Evolutionary conservation across 2,888 invertebrate genomes (phyloP).

Genomic region (Octodonta nipae): DNA sequence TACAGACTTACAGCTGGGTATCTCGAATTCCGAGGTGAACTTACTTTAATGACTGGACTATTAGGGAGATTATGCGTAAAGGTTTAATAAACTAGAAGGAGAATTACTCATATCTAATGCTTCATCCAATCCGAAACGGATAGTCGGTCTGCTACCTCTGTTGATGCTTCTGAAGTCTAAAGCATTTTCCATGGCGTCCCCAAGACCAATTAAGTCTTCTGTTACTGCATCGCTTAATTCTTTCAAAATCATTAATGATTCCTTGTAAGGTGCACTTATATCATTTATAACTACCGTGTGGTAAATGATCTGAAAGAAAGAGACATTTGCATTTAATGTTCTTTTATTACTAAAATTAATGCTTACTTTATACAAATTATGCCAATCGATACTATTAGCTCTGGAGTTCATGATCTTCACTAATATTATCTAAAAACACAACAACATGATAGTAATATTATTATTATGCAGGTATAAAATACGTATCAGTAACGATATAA

Average conservation of each 20-base stretch:
- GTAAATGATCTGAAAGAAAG: constrained; percentile 47
- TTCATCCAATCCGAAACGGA: constrained; percentile 61
- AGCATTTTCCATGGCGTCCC: constrained; percentile 57
- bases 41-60: too few relatives aligned
- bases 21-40: too few relatives aligned
- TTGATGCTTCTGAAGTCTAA: constrained; percentile 50
- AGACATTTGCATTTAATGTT: neutral
- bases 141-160: constrained; percentile 51
- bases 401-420: constrained; percentile 49
- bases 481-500: too few relatives aligned
- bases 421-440: constrained; percentile 42
- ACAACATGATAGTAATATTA: neutral
- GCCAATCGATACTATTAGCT: constrained; percentile 54
- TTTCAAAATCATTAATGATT: constrained; percentile 40
- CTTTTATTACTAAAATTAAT: neutral
- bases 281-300: constrained; percentile 56
- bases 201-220: constrained; percentile 43
- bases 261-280: constrained; percentile 42
- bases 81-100: constrained; percentile 3
- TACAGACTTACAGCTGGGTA: too few relatives aligned
- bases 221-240: constrained; percentile 39
- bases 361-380: constrained; percentile 53
- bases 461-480: too few relatives aligned
- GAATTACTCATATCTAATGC: constrained; percentile 58
- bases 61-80: too few relatives aligned